Conservation (phyloP, 2,888 invertebrate genomes). For the Polylopha cassiicola region DNA sequence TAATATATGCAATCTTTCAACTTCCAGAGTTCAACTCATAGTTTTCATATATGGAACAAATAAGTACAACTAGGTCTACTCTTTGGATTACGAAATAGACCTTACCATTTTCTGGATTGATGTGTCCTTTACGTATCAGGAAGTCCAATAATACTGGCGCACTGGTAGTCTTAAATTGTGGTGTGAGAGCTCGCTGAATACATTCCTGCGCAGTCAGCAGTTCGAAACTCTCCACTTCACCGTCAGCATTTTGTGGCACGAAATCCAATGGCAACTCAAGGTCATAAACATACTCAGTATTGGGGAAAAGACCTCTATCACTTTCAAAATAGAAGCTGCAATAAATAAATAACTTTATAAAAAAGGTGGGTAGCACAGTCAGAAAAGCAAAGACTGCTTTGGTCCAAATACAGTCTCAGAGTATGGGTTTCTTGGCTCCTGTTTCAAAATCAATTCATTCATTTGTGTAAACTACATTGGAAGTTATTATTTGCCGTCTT, state of each 20-base stretch:
- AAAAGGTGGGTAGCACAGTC: too few species aligned
- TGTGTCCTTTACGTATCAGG: constrained; percentile 91
- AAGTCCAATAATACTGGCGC: constrained; percentile 95
- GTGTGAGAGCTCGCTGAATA: constrained; percentile 86
- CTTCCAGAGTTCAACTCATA: too few species aligned
- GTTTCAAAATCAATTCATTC: too few species aligned
- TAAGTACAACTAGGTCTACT: too few species aligned
- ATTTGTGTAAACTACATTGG: too few species aligned
- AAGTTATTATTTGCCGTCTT: too few species aligned
- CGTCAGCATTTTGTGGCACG: constrained; percentile 94
- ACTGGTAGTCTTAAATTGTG: constrained; percentile 95
- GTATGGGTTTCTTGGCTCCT: too few species aligned
- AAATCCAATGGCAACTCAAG: constrained; percentile 93
- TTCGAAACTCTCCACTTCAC: constrained; percentile 95
- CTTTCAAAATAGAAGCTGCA: constrained; percentile 92
- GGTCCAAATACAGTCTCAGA: too few species aligned
- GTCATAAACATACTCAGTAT: constrained; percentile 96
- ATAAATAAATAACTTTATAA: constrained; percentile 28
- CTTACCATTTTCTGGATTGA: constrained; percentile 92
- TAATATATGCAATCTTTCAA: too few species aligned
- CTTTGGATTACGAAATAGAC: constrained; percentile 9
- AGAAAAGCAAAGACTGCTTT: too few species aligned
- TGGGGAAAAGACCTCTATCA: constrained; percentile 94
- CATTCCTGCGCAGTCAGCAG: constrained; percentile 89
- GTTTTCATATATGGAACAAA: too few species aligned